Base-by-base conservation (phyloP, 2,797 vertebrate genomes). In the Galaxias olidus region DNA sequence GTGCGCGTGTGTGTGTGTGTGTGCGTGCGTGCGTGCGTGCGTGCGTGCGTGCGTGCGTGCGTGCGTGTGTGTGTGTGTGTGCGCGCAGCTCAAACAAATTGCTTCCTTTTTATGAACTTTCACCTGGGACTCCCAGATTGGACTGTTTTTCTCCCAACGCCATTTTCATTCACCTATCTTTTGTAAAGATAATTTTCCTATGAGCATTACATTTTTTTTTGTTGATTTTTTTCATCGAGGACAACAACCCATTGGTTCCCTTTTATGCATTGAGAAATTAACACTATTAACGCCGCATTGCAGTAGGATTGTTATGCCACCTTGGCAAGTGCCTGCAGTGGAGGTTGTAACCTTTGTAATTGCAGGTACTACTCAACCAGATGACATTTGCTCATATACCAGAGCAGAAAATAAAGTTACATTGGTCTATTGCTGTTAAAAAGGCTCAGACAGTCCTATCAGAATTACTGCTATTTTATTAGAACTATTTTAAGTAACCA, bases 51-150 rank as follows among this genome's bases (percentile, higher is more conserved):
- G 30, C 6, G 30, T 30, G 30, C 6, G 30, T 30, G 30, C 6
- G 30, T 30, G 30, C 6, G 30, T 30, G 30, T 30, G 30, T 30
- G 30, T 71, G 65, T 62, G 75, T 70, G 72, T 77, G 41, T 63
- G 63, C 74, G 65, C 68, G 77, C 74, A 80, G 63, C 78, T 75
- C 75, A 41, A 20, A 40, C 14, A 66, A 69, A 17, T 71, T 1
- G 47, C 54, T 75, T 75, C 66, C 67, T 13, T 49, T 17, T 17
- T 44, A 42, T 10, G 15, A 53, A 63, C 49, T 44, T 47, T 63
- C n/a, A n/a, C 17, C 41, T 17, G 19, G 55, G 41, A 48, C 14
- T 15, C 59, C 30, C 10, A 41, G 46, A 43, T 51, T 62, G 43
- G 73, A 78, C 69, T 78, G 40, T 69, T 73, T 49, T 57, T 50